Conservation (phyloP, 2,888 invertebrate species). For the Tuberolachnus salignus region DNA sequence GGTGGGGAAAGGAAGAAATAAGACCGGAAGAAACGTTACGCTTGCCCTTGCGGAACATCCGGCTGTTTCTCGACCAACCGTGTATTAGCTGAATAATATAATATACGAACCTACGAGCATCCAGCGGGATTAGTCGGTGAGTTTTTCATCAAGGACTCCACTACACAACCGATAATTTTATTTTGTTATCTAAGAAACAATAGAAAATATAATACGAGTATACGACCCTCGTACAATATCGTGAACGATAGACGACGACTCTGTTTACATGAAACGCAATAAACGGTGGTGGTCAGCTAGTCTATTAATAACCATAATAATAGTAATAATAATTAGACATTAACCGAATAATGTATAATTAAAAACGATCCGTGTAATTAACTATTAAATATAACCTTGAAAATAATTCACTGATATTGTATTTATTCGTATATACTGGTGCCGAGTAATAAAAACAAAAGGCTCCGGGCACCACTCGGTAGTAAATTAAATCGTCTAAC, state of each 20-base stretch:
- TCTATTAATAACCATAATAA: too few relatives aligned
- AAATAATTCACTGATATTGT: too few relatives aligned
- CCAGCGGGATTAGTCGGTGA: conserved; percentile 43
- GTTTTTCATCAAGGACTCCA: conserved; percentile 42
- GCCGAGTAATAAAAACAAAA: too few relatives aligned
- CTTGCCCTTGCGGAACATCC: conserved; percentile 56
- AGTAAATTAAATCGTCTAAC: too few relatives aligned
- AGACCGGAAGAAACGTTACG: conserved; percentile 53
- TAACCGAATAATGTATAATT: conserved; percentile 1
- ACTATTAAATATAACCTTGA: background rate
- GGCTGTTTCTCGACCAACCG: conserved; percentile 56
- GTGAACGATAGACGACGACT: background rate
- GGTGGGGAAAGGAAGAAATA: conserved; percentile 13
- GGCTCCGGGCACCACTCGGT: too few relatives aligned
- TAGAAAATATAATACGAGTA: conserved; percentile 21
- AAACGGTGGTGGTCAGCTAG: too few relatives aligned
- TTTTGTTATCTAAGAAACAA: conserved; percentile 33
- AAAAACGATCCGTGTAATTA: background rate
- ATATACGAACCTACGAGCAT: background rate
- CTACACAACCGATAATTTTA: background rate
- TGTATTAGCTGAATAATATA: conserved; percentile 22
- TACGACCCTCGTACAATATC: background rate
- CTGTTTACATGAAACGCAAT: too few relatives aligned
- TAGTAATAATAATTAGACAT: background rate
- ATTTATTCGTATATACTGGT: too few relatives aligned